A percentile compares a stretch with the other conserved stretches of the same genome.
Conservation (phyloP, 2,797 vertebrate species). For the Gastrophryne carolinensis region DNA sequence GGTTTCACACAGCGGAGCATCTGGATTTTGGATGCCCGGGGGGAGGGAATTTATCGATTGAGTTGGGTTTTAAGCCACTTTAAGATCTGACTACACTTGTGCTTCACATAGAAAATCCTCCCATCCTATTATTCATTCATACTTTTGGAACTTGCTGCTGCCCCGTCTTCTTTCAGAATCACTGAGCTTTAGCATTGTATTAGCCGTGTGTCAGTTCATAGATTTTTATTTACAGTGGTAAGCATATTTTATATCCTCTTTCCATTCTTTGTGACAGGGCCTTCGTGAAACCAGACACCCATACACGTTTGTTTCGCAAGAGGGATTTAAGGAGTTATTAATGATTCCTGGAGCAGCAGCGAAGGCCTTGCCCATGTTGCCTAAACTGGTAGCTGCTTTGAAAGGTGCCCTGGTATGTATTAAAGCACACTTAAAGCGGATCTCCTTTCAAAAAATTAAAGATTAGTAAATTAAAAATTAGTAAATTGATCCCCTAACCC, state of each 20-base stretch:
- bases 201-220: neutral
- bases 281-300: conserved; percentile 75
- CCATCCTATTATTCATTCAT: too few species aligned
- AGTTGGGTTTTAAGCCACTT: too few species aligned
- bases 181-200: neutral
- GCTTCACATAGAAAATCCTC: too few species aligned
- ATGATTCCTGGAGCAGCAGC: conserved; percentile 65
- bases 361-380: conserved; percentile 70
- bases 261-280: conserved; percentile 63
- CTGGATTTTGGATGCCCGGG: too few species aligned
- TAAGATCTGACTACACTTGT: too few species aligned
- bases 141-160: too few species aligned
- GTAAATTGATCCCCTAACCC: too few species aligned
- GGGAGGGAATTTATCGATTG: too few species aligned
- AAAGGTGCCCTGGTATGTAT: conserved; percentile 71
- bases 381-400: conserved; percentile 70
- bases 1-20: too few species aligned
- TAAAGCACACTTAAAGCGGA: too few species aligned
- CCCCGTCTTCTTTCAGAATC: neutral
- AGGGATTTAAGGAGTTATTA: conserved; percentile 75
- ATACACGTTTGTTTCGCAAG: conserved; percentile 76
- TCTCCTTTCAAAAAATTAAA: too few species aligned
- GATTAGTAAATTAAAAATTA: too few species aligned
- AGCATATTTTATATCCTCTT: neutral
- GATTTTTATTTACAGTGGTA: neutral